These are phyloP conservation scores for Ia io DNA, from an alignment of 2,113 vertebrate genomes.

Conservation along the genomic window DNA sequence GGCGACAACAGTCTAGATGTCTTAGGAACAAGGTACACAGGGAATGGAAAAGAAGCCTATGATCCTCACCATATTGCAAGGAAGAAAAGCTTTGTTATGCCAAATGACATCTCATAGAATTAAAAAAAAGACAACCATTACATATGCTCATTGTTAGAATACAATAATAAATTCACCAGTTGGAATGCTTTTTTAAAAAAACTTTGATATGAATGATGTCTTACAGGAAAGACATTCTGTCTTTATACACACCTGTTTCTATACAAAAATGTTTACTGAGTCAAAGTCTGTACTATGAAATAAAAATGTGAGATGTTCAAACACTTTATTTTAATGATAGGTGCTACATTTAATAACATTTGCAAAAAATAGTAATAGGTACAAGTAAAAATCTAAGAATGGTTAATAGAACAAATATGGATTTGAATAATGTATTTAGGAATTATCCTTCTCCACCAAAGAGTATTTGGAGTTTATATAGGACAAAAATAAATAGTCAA, in stretches of 20 bases:
- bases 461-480: not conserved
- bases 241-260: not conserved
- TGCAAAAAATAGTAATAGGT: not conserved
- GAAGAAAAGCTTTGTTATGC: not conserved
- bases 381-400: constrained; percentile 7
- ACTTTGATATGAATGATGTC: not conserved
- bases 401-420: not conserved
- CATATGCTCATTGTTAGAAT: not conserved
- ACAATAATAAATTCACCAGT: not conserved
- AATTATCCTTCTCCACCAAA: constrained; percentile 9
- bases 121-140: not conserved
- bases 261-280: not conserved
- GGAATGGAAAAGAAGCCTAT: not conserved
- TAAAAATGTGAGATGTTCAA: not conserved
- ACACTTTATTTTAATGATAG: not conserved
- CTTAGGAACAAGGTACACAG: not conserved
- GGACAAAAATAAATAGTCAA: not conserved
- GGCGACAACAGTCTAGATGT: not conserved
- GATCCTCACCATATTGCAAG: not conserved
- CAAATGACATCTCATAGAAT: not conserved
- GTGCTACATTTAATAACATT: not conserved
- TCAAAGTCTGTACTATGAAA: not conserved
- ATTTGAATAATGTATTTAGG: not conserved
- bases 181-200: not conserved
- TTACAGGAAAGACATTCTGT: constrained; percentile 6